A percentile compares a stretch with the other conserved stretches of the same genome.
Conservation (phyloP, 2,888 invertebrate genomes). For the Hypolimnas misippus region DNA sequence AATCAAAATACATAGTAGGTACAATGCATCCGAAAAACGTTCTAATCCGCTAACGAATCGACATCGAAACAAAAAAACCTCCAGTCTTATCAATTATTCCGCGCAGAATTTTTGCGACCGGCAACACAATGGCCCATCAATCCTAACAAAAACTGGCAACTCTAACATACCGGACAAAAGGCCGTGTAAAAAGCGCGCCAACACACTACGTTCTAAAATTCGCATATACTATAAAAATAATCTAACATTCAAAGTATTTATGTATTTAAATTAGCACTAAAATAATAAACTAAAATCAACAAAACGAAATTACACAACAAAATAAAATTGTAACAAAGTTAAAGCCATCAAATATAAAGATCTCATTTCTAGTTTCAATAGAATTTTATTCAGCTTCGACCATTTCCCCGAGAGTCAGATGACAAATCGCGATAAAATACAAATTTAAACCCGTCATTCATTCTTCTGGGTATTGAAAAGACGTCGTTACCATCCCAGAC, state of each 20-base stretch:
- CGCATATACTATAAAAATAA: neutral
- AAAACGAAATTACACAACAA: neutral
- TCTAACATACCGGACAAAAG: slow-evolving; percentile 67
- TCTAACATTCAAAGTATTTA: too few species aligned
- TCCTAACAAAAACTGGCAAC: slow-evolving; percentile 70
- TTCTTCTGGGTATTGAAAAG: slow-evolving; percentile 19
- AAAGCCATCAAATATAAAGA: neutral
- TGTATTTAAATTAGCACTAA: too few species aligned
- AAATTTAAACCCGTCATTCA: slow-evolving; percentile 12
- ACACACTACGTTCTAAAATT: slow-evolving; percentile 26
- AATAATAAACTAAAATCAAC: neutral
- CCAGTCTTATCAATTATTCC: slow-evolving; percentile 74
- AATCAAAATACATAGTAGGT: slow-evolving; percentile 21
- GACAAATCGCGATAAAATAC: slow-evolving; percentile 12
- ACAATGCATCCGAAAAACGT: slow-evolving; percentile 45
- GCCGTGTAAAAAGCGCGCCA: slow-evolving; percentile 53
- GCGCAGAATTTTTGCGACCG: slow-evolving; percentile 65
- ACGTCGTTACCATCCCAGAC: slow-evolving; percentile 30
- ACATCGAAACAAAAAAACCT: slow-evolving; percentile 51
- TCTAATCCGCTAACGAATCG: slow-evolving; percentile 68
- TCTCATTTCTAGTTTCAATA: neutral
- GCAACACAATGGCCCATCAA: slow-evolving; percentile 80
- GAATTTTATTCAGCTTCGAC: neutral
- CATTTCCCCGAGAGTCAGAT: slow-evolving; percentile 4
- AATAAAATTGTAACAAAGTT: neutral